Evolutionary conservation across 2,113 vertebrate genomes (phyloP), one percentile per base, ranked within the genome.

Genomic region (Centropristis striata): DNA sequence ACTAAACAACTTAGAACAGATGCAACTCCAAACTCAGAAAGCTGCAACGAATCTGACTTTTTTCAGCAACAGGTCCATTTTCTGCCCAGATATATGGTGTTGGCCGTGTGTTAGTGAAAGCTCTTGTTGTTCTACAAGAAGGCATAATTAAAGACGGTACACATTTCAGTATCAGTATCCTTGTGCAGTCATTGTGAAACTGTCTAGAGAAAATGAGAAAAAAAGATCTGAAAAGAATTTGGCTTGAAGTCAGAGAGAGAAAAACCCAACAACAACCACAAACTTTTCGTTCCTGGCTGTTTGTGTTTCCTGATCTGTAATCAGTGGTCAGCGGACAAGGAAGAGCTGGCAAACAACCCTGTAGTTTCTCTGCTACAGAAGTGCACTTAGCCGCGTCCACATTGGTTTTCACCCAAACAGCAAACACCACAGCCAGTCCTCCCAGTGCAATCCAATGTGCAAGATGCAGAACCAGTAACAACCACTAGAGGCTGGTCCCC

Each of bases 231-330:
- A 15, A 32, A 67, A 57, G 10, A 53, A 63, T 46, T 49, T 59
- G 23, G 18, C 27, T 41, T 8, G 4, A 15, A 37, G 23, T 71
- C 15, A 0, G 10, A 42, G 3, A 61, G 42, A 71, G 78, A 50
- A 77, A 63, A 32, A n/a, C n/a, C n/a, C n/a, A n/a, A n/a, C n/a
- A n/a, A 25, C n/a, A 7, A 60, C 54, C 46, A 6, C 32, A 42
- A 21, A 12, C 57, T 58, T 58, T 83, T 76, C 60, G 84, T 53
- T 79, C 50, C 60, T 46, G 47, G 23, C 55, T 78, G 21, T 55
- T 70, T 68, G 66, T 44, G 21, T 42, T 28, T 66, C n/a, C n/a
- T 54, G 44, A 73, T 72, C 71, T 81, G 68, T 76, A 84, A 84
- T 25, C 53, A 75, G 50, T 63, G 79, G 83, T 85, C 58, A 41